Base-by-base conservation (phyloP, 2,797 vertebrate species). In the Anolis apletophallus region DNA sequence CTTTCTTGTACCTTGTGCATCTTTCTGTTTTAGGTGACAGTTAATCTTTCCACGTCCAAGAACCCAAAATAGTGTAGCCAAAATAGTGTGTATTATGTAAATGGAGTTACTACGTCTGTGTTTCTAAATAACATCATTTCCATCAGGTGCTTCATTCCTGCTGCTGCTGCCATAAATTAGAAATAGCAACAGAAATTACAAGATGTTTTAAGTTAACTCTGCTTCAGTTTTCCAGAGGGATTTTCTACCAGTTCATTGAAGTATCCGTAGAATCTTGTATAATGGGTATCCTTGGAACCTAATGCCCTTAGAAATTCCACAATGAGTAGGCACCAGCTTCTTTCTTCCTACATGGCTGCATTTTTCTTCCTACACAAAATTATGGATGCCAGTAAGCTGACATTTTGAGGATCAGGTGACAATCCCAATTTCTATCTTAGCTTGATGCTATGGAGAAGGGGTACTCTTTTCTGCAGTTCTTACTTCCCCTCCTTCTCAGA, bases 161-260 rank as follows among this genome's bases (percentile, higher is more conserved):
- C 26, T 85, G 36, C 59, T 79, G 78, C 23, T n/a, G 23, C n/a
- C n/a, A n/a, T 86, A 36, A 64, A 80, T 86, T 73, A 80, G 46
- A 72, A 52, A 36, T n/a, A 46, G 54, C 6, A 19, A 46, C 29
- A 59, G 50, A 69, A 36, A 36, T 52, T 13, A 57, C 4, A 40
- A 40, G 32, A 59, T 77, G 17, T 78, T 17, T 71, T 40, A 40
- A 1, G 13, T 55, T 0, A n/a, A 52, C 17, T 59, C 7, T 79
- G 29, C 7, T 36, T 78, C 26, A 69, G 17, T 50, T 61, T 16
- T 64, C 55, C n/a, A 52, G 61, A n/a, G 50, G 69, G 52, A 40
- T 3, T 34, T 73, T 9, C 54, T 54, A 32, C 32, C 32, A 84
- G 4, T 75, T 16, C 36, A 14, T 17, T 50, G 36, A 26, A n/a